Evolutionary conservation across 2,113 vertebrate species (phyloP).

Genomic region (Capreolus pygargus): DNA sequence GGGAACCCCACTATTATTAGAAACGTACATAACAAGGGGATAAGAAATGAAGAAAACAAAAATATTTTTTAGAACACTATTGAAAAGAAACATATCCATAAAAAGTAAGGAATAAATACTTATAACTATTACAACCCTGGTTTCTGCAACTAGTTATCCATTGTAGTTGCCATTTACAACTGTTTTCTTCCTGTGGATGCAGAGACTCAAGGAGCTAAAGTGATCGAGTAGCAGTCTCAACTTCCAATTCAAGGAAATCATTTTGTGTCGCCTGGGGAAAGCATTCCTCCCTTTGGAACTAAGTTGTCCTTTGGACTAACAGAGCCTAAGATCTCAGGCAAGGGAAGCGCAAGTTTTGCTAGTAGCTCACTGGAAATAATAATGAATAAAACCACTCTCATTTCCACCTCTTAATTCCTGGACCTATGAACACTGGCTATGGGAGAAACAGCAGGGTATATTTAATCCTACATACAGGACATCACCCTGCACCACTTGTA

Average conservation of each 20-base stretch:
- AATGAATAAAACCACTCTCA: not conserved
- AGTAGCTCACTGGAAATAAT: not conserved
- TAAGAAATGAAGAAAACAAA: not conserved
- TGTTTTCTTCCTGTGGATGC: not conserved
- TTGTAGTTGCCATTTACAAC: not conserved
- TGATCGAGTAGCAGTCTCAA: not conserved
- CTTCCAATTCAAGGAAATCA: not conserved
- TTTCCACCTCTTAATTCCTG: not conserved
- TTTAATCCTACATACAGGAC: not conserved
- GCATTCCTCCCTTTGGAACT: not conserved
- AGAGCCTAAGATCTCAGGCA: not conserved
- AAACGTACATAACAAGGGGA: not conserved
- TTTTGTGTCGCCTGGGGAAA: not conserved
- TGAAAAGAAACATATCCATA: not conserved
- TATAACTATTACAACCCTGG: not conserved
- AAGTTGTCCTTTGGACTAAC: not conserved
- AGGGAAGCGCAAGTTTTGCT: not conserved
- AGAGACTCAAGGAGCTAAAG: not conserved
- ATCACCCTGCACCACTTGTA: not conserved
- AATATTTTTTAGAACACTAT: not conserved
- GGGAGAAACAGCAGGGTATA: not conserved
- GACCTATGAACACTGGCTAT: not conserved
- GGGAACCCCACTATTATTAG: not conserved
- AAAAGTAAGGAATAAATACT: not conserved
- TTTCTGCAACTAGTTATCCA: not conserved